Conservation (phyloP, 2,113 vertebrate species). For the Gallinago media region DNA sequence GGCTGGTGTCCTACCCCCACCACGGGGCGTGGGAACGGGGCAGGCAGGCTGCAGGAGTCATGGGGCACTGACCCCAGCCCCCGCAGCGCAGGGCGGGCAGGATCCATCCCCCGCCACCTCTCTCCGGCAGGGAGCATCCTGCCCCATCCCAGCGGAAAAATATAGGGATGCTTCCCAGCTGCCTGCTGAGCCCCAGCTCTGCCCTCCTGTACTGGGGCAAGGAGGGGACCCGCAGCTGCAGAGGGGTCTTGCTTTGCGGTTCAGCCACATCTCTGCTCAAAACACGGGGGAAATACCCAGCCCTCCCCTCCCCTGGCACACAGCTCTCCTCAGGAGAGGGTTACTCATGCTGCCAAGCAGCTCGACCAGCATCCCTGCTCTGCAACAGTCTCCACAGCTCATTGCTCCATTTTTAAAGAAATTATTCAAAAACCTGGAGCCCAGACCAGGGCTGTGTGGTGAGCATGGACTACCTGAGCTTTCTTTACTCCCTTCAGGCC, state of each 20-base stretch:
- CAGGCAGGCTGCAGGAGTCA: neutral
- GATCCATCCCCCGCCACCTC: fast-evolving
- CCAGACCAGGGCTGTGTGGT: fast-evolving
- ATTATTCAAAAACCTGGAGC: neutral
- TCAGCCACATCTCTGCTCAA: neutral
- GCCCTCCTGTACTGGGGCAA: neutral
- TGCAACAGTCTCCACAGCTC: neutral
- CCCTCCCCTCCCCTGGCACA: neutral
- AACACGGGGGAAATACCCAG: fast-evolving
- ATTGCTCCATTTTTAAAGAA: neutral
- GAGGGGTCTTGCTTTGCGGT: fast-evolving
- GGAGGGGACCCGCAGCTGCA: fast-evolving
- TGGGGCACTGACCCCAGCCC: neutral
- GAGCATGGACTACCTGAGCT: neutral
- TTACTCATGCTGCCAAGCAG: fast-evolving
- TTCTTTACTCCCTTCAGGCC: conserved; percentile 77
- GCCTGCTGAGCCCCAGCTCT: neutral
- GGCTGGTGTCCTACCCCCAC: neutral
- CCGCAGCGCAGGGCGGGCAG: neutral
- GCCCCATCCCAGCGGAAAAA: neutral
- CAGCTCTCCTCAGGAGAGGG: neutral
- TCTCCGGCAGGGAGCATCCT: neutral
- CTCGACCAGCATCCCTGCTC: fast-evolving
- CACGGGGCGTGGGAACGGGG: neutral
- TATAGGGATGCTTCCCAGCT: neutral